Base-by-base conservation (phyloP, 1,140 invertebrate species). In the Zaprionus camerounensis region DNA sequence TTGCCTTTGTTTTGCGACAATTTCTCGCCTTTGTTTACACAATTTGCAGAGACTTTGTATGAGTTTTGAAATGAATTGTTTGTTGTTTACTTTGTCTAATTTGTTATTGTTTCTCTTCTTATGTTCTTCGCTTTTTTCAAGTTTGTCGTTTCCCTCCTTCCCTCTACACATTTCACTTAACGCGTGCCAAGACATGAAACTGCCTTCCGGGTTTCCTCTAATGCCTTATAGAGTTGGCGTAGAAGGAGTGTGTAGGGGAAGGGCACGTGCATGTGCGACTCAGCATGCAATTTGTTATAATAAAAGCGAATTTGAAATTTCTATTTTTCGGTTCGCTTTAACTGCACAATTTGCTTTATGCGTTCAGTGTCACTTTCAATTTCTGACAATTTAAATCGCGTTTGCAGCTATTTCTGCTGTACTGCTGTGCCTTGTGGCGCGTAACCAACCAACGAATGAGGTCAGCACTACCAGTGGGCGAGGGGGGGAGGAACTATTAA, bases 331-430 rank as follows among this genome's bases (percentile, higher is more conserved):
- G 20, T 69, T 24, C 20, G 26, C 9, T 41, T 34, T 51, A 22
- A 69, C 51, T 57, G 80, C 78, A 46, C 41, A 70, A 78, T 81
- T 85, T 69, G 58, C 73, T 69, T 74, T 66, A 49, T 68, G 71
- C 75, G 69, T 65, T 80, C 78, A 78, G 78, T 87, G 84, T 88
- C 84, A 84, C 84, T 87, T 87, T 88, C 84, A 87, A 87, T 87
- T 87, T 87, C 84, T 81, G 78, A 81, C 84, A 87, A 87, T 87
- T 87, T 88, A 87, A 83, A 78, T 88, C 84, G 80, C 81, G 70
- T 88, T 81, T 83, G 69, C 70, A 61, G 76, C 73, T 78, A 64
- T 69, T 70, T 70, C 15, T 49, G 31, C 31, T 34, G 31, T 31
- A 9, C 9, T 11, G 17, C 3, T 26, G 62, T 34, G 59, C 28